Evolutionary conservation across 2,888 invertebrate species (phyloP).

Genomic region (Andrena chrysosceles): DNA sequence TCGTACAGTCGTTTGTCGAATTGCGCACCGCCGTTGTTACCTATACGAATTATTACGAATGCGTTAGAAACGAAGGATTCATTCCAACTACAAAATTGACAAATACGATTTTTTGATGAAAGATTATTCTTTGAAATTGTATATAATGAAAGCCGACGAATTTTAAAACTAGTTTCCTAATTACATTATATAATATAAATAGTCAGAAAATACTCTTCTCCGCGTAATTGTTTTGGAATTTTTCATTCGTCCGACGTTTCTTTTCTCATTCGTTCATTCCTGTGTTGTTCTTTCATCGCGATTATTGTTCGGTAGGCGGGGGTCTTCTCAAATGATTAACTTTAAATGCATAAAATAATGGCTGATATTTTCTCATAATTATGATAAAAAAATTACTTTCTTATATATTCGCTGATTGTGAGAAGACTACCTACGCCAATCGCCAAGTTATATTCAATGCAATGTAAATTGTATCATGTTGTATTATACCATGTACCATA

Average conservation of each 20-base stretch:
- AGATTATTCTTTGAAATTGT: slow-evolving; percentile 61
- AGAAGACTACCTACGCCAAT: slow-evolving; percentile 54
- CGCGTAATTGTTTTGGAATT: slow-evolving; percentile 36
- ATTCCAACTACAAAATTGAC: slow-evolving; percentile 57
- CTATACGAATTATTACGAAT: slow-evolving; percentile 35
- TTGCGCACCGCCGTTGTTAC: slow-evolving; percentile 20
- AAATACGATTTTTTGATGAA: slow-evolving; percentile 39
- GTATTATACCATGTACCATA: slow-evolving; percentile 78
- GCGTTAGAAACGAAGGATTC: slow-evolving; percentile 51
- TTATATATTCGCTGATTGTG: slow-evolving; percentile 25
- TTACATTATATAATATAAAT: slow-evolving; percentile 39
- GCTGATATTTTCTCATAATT: slow-evolving; percentile 56
- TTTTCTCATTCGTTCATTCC: slow-evolving; percentile 17
- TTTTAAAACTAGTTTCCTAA: slow-evolving; percentile 59
- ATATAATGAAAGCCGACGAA: slow-evolving; percentile 50
- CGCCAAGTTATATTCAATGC: slow-evolving; percentile 65
- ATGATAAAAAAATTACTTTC: slow-evolving; percentile 51
- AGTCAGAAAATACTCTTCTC: slow-evolving; percentile 44
- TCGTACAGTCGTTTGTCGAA: slow-evolving; percentile 41
- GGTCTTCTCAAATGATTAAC: slow-evolving; percentile 16
- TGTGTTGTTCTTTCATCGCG: slow-evolving; percentile 24
- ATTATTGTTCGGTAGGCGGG: slow-evolving; percentile 12
- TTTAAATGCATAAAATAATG: slow-evolving; percentile 21
- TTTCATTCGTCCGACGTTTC: slow-evolving; percentile 34
- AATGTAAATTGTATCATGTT: slow-evolving; percentile 72